Conservation (phyloP, 2,888 invertebrate genomes). For the Cheilosia variabilis region DNA sequence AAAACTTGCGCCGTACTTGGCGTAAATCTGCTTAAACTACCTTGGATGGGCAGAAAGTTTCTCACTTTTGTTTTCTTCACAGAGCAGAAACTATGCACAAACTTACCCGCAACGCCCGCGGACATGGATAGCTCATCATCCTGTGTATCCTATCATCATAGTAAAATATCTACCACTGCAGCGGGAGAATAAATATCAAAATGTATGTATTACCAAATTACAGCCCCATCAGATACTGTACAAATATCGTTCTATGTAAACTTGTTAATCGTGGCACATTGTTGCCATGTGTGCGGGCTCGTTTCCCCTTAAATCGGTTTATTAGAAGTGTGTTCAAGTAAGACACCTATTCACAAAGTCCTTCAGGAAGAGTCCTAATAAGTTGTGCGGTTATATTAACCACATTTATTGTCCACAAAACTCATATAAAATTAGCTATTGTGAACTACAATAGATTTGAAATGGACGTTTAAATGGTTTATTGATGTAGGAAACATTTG, state of each 20-base stretch:
- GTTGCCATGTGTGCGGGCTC: neutral
- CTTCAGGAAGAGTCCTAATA: too few relatives aligned
- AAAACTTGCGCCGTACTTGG: conserved; percentile 39
- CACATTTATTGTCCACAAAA: too few relatives aligned
- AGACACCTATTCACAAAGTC: too few relatives aligned
- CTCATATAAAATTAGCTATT: too few relatives aligned
- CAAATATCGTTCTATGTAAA: neutral
- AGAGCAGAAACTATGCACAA: neutral
- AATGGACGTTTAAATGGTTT: too few relatives aligned
- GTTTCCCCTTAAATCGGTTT: too few relatives aligned
- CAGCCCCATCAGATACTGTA: conserved; percentile 23
- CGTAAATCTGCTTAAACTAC: conserved; percentile 53
- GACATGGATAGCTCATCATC: conserved; percentile 1
- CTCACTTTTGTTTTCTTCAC: conserved; percentile 46
- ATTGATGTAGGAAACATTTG: too few relatives aligned
- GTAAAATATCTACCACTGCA: conserved; percentile 12
- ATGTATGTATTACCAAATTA: conserved; percentile 16
- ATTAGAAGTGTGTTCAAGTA: too few relatives aligned
- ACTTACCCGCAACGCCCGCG: neutral
- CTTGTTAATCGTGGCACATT: too few relatives aligned
- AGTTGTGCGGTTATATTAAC: too few relatives aligned
- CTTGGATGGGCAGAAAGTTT: conserved; percentile 51
- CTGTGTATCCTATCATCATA: conserved; percentile 7
- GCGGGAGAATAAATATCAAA: conserved; percentile 49
- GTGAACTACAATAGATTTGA: too few relatives aligned